Evolutionary conservation across 1,140 invertebrate genomes (phyloP).

Genomic region (Heliothis virescens): DNA sequence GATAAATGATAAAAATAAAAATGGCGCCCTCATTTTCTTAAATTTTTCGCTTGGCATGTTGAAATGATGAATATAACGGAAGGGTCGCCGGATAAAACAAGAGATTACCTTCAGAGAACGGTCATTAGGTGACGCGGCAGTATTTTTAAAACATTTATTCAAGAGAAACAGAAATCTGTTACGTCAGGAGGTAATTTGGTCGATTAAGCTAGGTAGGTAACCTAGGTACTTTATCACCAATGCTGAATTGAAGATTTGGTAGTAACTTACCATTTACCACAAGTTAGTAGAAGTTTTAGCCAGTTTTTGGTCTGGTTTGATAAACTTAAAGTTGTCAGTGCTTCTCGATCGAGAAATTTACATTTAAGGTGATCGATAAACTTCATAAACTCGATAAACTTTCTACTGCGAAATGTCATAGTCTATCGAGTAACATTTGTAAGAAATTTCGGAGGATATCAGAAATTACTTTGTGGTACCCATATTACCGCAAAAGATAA

Average conservation of each 20-base stretch:
- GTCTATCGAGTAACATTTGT: too few species aligned
- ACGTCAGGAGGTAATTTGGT: constrained; percentile 30
- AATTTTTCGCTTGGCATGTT: constrained; percentile 43
- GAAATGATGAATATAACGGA: constrained; percentile 49
- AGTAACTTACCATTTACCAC: too few species aligned
- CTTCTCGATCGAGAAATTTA: too few species aligned
- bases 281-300: too few species aligned
- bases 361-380: too few species aligned
- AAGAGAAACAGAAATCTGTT: constrained; percentile 34
- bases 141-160: constrained; percentile 49
- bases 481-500: too few species aligned
- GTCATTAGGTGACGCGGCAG: constrained; percentile 48
- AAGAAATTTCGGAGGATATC: too few species aligned
- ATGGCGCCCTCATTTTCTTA: not conserved
- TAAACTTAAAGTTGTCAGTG: too few species aligned
- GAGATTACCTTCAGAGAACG: constrained; percentile 45
- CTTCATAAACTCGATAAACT: too few species aligned
- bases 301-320: too few species aligned
- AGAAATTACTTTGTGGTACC: too few species aligned
- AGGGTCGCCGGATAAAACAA: constrained; percentile 47
- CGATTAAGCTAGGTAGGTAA: not conserved
- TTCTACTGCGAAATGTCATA: too few species aligned
- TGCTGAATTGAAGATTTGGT: not conserved
- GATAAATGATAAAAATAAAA: not conserved
- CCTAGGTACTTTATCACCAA: not conserved